Percentiles rank a stretch among this genome's conserved stretches.
These are phyloP conservation scores for Sebastes variabilis DNA, from an alignment of 2,797 vertebrate species.

Conservation along the genomic window DNA sequence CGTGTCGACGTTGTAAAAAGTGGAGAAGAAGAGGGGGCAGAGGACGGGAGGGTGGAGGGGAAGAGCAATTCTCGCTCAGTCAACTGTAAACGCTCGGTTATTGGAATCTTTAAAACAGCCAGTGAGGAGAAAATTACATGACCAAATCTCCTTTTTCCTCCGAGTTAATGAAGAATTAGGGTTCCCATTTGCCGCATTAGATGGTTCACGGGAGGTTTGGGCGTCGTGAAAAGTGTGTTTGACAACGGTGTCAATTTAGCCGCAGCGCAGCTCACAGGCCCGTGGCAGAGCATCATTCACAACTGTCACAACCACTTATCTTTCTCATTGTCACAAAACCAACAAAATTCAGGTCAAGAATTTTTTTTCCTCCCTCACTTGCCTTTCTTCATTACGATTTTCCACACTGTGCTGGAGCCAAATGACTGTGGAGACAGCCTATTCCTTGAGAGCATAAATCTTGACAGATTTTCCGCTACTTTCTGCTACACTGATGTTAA, in stretches of 20 bases:
- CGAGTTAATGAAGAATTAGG: conserved; percentile 98
- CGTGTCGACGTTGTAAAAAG: conserved; percentile 80
- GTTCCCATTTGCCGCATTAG: conserved; percentile 95
- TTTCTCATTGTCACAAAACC: conserved; percentile 87
- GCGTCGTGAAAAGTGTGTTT: conserved; percentile 84
- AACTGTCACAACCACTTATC: conserved; percentile 95
- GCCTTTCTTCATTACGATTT: conserved; percentile 67
- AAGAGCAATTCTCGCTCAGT: conserved; percentile 91
- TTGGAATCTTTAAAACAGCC: conserved; percentile 95
- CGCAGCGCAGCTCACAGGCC: conserved; percentile 82
- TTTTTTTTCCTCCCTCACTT: conserved; percentile 49
- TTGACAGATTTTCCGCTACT: conserved; percentile 47
- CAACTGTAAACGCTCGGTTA: conserved; percentile 94
- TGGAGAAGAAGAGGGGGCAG: conserved; percentile 43
- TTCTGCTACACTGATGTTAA: conserved; percentile 42
- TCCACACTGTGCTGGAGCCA: conserved; percentile 50
- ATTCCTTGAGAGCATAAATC: conserved; percentile 50
- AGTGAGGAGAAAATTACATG: conserved; percentile 93
- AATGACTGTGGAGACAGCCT: conserved; percentile 46
- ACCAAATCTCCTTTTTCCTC: conserved; percentile 89
- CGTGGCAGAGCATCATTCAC: conserved; percentile 91
- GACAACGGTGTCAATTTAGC: conserved; percentile 93
- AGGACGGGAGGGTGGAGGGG: conserved; percentile 28
- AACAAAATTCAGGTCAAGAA: conserved; percentile 84
- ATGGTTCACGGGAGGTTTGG: conserved; percentile 90